A percentile compares a stretch with the other conserved stretches of the same genome.
phyloP scores from a whole-genome alignment of 1,140 invertebrate genomes.

The Zaprionus ghesquierei region DNA sequence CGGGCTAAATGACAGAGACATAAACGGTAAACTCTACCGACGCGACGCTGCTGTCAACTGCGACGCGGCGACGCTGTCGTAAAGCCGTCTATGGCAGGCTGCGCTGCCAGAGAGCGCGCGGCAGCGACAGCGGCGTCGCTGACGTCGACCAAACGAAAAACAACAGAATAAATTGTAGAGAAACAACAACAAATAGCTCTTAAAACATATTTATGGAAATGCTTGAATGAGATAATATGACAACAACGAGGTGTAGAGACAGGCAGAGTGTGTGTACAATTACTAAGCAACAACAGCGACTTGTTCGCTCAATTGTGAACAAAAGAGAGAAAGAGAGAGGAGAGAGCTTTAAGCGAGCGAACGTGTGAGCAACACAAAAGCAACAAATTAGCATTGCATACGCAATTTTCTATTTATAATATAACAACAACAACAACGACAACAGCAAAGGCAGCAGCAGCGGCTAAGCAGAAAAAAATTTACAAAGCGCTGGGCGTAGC shows the following conservation, averaged over 20 bases:
- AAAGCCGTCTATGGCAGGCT: slow-evolving; percentile 45
- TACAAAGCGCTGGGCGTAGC: slow-evolving; percentile 41
- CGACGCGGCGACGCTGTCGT: slow-evolving; percentile 24
- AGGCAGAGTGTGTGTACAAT: slow-evolving; percentile 40
- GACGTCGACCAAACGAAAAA: slow-evolving; percentile 51
- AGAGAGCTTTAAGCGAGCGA: slow-evolving; percentile 27
- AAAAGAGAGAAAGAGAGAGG: slow-evolving; percentile 6
- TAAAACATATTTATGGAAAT: slow-evolving; percentile 43
- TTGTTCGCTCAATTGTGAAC: slow-evolving; percentile 50
- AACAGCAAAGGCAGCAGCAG: slow-evolving; percentile 36
- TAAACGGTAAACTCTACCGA: slow-evolving; percentile 34
- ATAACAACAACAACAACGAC: slow-evolving; percentile 66
- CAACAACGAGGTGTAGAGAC: slow-evolving; percentile 41
- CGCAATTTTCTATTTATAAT: slow-evolving; percentile 82
- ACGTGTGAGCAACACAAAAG: slow-evolving; percentile 5
- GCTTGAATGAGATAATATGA: slow-evolving; percentile 71
- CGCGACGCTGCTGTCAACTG: slow-evolving; percentile 7
- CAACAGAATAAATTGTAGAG: slow-evolving; percentile 9
- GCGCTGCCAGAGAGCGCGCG: slow-evolving; percentile 3
- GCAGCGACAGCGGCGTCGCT: slow-evolving; percentile 6
- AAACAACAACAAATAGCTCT: slow-evolving; percentile 6
- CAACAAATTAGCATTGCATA: slow-evolving; percentile 75
- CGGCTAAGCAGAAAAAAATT: slow-evolving; percentile 33
- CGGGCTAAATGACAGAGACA: slow-evolving; percentile 35
- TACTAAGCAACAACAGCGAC: slow-evolving; percentile 77